phyloP scores from a whole-genome alignment of 2,888 invertebrate species.

The Physocephala rufipes region DNA sequence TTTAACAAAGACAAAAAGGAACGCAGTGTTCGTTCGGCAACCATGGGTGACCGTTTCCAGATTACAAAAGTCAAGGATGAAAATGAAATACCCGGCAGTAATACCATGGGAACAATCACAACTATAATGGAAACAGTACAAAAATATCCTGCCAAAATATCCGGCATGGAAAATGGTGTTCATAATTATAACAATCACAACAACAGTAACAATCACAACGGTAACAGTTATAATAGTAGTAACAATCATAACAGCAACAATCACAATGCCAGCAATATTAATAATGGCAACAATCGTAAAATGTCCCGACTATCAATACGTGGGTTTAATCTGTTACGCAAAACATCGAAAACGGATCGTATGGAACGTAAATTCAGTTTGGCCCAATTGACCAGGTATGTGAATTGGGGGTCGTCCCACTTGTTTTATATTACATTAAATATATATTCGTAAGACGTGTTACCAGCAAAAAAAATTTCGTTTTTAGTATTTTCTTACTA shows the following conservation, averaged over 20 bases:
- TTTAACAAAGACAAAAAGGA: constrained; percentile 27
- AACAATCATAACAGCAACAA: constrained; percentile 40
- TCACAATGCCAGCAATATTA: not conserved
- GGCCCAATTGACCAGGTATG: constrained; percentile 64
- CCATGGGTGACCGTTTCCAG: constrained; percentile 60
- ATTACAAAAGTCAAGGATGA: constrained; percentile 55
- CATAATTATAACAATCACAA: constrained; percentile 30
- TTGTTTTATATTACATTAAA: not conserved
- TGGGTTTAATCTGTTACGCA: constrained; percentile 58
- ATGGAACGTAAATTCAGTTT: constrained; percentile 63
- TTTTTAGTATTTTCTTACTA: too few relatives aligned
- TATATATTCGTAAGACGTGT: not conserved
- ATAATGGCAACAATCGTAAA: constrained; percentile 47
- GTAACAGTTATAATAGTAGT: constrained; percentile 3
- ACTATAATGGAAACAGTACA: constrained; percentile 42
- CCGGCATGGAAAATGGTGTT: constrained; percentile 35
- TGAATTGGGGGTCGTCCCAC: constrained; percentile 27
- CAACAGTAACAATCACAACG: constrained; percentile 6
- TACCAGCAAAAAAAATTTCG: too few relatives aligned
- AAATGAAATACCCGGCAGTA: constrained; percentile 41
- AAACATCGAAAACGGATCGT: constrained; percentile 41
- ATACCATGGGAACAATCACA: constrained; percentile 46
- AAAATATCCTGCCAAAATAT: constrained; percentile 14
- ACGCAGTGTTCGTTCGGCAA: constrained; percentile 5
- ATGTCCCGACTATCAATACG: constrained; percentile 55